phyloP scores from a whole-genome alignment of 2,797 vertebrate genomes.

The Pogonophryne albipinna region DNA sequence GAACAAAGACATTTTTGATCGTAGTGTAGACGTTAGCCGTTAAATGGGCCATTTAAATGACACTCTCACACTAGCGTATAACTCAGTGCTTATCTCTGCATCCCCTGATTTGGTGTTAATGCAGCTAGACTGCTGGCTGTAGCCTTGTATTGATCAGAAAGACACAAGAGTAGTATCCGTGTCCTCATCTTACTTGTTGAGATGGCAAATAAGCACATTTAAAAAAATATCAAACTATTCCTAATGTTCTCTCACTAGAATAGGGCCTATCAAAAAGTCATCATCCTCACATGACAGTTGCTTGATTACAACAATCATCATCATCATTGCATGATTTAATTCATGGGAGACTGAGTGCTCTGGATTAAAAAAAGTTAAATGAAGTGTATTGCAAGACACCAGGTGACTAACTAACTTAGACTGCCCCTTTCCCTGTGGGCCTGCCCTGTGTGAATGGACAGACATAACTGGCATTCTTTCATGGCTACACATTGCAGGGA shows the following conservation, averaged over 20 bases:
- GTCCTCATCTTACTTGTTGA: not conserved
- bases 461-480: constrained; percentile 78
- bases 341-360: not conserved
- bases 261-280: not conserved
- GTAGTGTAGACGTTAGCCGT: too few relatives aligned
- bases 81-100: too few relatives aligned
- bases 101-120: not conserved
- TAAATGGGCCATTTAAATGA: too few relatives aligned
- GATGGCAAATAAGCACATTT: not conserved
- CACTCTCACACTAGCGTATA: too few relatives aligned
- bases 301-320: not conserved
- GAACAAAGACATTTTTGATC: too few relatives aligned
- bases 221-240: not conserved
- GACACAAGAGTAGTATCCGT: not conserved
- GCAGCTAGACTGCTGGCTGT: not conserved
- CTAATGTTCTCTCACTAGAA: not conserved
- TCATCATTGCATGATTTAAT: not conserved
- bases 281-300: not conserved
- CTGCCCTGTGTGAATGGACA: constrained; percentile 52
- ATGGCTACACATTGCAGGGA: constrained; percentile 60
- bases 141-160: constrained; percentile 4
- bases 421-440: constrained; percentile 32
- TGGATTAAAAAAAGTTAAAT: not conserved
- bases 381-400: constrained; percentile 33
- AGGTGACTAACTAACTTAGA: constrained; percentile 49